Conservation (phyloP, 2,113 vertebrate genomes). For the Abramis brama region DNA sequence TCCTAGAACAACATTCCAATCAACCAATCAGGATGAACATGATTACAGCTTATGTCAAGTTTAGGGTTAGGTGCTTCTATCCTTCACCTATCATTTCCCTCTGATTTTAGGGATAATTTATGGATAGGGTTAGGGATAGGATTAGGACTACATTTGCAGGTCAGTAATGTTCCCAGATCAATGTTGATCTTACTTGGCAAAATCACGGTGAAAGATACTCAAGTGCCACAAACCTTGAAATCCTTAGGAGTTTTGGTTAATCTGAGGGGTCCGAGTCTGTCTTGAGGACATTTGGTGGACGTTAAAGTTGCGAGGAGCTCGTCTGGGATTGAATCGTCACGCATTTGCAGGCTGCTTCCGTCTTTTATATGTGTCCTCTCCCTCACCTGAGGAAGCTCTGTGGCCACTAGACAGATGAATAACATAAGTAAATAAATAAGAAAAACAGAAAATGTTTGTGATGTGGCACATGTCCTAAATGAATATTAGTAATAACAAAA, state of each 20-base stretch:
- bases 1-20: too few relatives aligned
- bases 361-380: conserved; percentile 43
- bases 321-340: conserved; percentile 74
- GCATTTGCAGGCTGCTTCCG: conserved; percentile 51
- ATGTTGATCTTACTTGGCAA: too few relatives aligned
- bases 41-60: too few relatives aligned
- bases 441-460: neutral
- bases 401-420: conserved; percentile 37
- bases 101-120: too few relatives aligned
- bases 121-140: too few relatives aligned
- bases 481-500: neutral
- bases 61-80: too few relatives aligned
- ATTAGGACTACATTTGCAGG: too few relatives aligned
- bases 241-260: conserved; percentile 64
- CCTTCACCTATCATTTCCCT: too few relatives aligned
- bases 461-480: neutral
- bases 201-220: neutral
- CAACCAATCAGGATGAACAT: too few relatives aligned
- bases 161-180: too few relatives aligned
- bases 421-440: neutral
- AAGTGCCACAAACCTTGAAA: conserved; percentile 54
- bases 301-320: conserved; percentile 80
- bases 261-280: conserved; percentile 60
- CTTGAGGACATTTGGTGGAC: conserved; percentile 65
- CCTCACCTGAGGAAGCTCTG: conserved; percentile 63